phyloP scores from a whole-genome alignment of 2,113 vertebrate species.

The Peromyscus polionotus region DNA sequence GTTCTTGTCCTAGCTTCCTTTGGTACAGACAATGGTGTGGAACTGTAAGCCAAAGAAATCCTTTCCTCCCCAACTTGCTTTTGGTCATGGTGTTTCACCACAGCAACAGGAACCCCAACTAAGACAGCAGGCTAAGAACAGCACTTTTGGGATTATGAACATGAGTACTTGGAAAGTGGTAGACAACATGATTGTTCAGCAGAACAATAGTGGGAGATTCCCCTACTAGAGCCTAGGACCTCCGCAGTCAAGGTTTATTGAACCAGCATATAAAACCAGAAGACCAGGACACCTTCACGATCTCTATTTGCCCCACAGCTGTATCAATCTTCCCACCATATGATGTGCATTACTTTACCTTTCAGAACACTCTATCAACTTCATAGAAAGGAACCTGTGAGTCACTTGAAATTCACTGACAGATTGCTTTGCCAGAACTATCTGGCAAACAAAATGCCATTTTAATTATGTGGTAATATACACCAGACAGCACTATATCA shows the following conservation, averaged over 20 bases:
- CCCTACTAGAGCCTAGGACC: not conserved
- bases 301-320: not conserved
- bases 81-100: not conserved
- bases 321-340: not conserved
- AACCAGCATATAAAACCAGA: not conserved
- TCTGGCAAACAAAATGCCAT: constrained; percentile 53
- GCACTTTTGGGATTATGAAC: not conserved
- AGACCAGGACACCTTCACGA: not conserved
- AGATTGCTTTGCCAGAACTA: constrained; percentile 41
- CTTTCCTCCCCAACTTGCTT: not conserved
- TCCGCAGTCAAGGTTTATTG: not conserved
- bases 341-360: not conserved
- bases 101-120: not conserved
- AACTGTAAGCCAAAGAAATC: not conserved
- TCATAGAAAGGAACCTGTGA: constrained; percentile 42
- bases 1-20: not conserved
- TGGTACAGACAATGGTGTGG: not conserved
- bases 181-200: not conserved
- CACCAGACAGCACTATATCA: constrained; percentile 56
- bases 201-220: not conserved
- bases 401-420: constrained; percentile 32
- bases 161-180: not conserved
- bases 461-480: constrained; percentile 69
- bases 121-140: not conserved
- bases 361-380: not conserved